These are phyloP conservation scores for Pelodytes ibericus DNA, from an alignment of 2,797 vertebrate species.

Conservation along the genomic window DNA sequence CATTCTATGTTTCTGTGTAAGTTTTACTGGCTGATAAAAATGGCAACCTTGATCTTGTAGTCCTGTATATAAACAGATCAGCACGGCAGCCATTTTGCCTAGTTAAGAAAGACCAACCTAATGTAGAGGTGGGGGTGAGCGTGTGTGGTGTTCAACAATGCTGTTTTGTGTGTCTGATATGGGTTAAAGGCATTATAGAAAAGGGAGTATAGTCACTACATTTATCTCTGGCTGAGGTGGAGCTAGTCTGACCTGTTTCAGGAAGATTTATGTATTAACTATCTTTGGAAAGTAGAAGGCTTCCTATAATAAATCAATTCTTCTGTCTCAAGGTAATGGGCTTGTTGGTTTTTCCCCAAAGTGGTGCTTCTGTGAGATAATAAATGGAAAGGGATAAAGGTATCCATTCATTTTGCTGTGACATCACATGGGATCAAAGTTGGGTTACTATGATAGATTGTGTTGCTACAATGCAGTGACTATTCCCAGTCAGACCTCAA, in stretches of 20 bases:
- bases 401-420: background rate
- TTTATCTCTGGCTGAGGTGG: background rate
- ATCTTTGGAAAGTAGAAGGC: conserved; percentile 1
- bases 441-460: background rate
- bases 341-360: background rate
- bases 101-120: too few relatives aligned
- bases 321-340: background rate
- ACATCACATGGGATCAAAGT: background rate
- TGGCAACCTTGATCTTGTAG: too few relatives aligned
- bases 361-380: background rate
- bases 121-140: too few relatives aligned
- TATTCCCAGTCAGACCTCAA: background rate
- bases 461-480: background rate
- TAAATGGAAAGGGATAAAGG: background rate
- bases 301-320: conserved; percentile 6
- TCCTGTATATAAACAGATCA: background rate
- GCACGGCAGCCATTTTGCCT: too few relatives aligned
- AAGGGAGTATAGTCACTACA: background rate
- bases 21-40: too few relatives aligned
- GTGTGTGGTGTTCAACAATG: background rate
- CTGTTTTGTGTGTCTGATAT: background rate
- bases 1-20: background rate
- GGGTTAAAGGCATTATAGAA: background rate
- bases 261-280: conserved; percentile 7
- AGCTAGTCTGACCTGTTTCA: conserved; percentile 6